Evolutionary conservation across 2,797 vertebrate species (phyloP).

Genomic region (Prunella strophiata): DNA sequence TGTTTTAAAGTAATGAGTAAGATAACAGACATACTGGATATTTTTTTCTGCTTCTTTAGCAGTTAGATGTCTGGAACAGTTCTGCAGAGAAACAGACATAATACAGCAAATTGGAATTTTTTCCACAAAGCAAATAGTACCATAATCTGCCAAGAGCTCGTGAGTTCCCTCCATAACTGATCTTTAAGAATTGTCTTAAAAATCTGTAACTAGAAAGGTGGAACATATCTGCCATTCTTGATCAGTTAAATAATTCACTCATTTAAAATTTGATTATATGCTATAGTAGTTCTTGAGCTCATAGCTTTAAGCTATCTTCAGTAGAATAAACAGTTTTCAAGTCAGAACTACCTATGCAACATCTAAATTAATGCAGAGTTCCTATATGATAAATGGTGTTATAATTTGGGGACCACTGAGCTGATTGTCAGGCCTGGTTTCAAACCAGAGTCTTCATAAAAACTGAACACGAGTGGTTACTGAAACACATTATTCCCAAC

Average conservation of each 20-base stretch:
- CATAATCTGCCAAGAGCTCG: not conserved
- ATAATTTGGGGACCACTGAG: not conserved
- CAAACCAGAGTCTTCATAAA: not conserved
- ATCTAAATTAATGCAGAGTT: not conserved
- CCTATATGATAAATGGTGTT: not conserved
- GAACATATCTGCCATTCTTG: not conserved
- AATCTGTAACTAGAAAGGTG: not conserved
- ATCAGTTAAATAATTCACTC: not conserved
- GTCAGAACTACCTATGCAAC: not conserved
- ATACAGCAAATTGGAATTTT: not conserved
- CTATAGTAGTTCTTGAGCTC: not conserved
- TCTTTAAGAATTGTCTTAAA: not conserved
- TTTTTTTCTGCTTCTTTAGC: not conserved
- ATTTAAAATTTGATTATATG: not conserved
- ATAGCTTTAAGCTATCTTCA: not conserved
- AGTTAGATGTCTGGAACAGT: not conserved
- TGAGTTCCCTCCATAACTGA: not conserved
- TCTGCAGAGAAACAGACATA: not conserved
- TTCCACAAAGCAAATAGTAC: constrained; percentile 14
- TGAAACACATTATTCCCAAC: not conserved
- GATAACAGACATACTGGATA: not conserved
- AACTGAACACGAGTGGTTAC: not conserved
- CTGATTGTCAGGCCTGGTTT: not conserved
- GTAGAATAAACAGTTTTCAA: not conserved
- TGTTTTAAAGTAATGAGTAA: not conserved